Base-by-base conservation (phyloP, 2,797 vertebrate genomes). In the Sarcoramphus papa region DNA sequence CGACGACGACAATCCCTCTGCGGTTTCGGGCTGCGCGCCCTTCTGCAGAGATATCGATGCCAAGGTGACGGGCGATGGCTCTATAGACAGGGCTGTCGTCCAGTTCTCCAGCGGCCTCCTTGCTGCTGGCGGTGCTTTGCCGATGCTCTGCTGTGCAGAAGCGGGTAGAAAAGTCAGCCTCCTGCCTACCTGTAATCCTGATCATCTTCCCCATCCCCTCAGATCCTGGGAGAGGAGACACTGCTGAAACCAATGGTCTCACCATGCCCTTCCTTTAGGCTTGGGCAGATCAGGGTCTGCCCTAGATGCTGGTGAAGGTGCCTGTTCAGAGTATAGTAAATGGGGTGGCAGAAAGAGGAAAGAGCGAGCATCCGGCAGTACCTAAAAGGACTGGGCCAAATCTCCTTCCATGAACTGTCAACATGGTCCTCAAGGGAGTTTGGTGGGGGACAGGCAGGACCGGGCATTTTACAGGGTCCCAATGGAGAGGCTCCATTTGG, bases 1-100 rank as follows among this genome's bases (percentile, higher is more conserved):
- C 21, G 9, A 99, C 97, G 51, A 99, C 11, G 64, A 98, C 96
- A 1, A 99, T 98, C 82, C 99, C 99, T 78, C 86, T 98, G 57
- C 67, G 90, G 54, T 97, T 98, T 67, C 8, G 97, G 85, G 97
- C 97, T 45, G 97, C 86, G 2, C 69, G 90, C 33, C 94, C 97
- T 72, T 98, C 98, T 8, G 97, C 89, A n/a, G 98, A 98, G 21
- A 97, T 89, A 72, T 98, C 98, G 1, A 98, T 92, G 81, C 98
- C 97, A 68, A 99, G 97, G 94, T 99, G 94, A 24, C 97, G 98
- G 15, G 98, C 98, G 0, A 99, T 94, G 7, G 98, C 98, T 91
- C 76, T 98, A 76, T 48, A 97, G n/a, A 99, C 96, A 0, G 99
- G 98, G 48, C 97, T 98, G 51, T 93, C 85, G 9, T 98, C 97